phyloP scores from a whole-genome alignment of 2,797 vertebrate species.

The Anableps anableps region DNA sequence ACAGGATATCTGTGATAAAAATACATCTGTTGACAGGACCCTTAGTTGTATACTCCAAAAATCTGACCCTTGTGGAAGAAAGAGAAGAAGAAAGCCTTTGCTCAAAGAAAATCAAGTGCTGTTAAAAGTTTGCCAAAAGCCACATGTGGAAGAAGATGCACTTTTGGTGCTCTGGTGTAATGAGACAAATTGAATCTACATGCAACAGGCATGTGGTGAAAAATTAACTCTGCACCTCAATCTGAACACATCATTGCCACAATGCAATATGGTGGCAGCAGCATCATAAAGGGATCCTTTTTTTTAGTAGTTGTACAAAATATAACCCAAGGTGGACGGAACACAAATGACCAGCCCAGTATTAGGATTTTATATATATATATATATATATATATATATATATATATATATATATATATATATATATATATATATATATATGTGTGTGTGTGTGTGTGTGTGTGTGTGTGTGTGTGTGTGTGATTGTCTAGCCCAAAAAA shows the following conservation, averaged over 20 bases:
- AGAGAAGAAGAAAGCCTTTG: neutral
- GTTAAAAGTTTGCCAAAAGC: neutral
- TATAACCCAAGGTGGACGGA: neutral
- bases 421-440: too few species aligned
- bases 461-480: too few species aligned
- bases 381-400: too few species aligned
- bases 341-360: too few species aligned
- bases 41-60: neutral
- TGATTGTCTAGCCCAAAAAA: neutral
- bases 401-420: too few species aligned
- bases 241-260: too few species aligned
- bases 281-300: neutral
- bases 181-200: neutral
- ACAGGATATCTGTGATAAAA: neutral
- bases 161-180: too few species aligned
- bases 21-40: neutral
- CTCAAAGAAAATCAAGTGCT: too few species aligned
- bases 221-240: too few species aligned
- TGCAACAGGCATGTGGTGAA: too few species aligned
- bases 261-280: neutral
- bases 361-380: too few species aligned
- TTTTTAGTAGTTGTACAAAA: neutral
- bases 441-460: too few species aligned
- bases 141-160: neutral
- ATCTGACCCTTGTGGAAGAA: neutral